Evolutionary conservation across 64 coral and sea anemone species (phyloP).

Genomic region (Astreopora myriophthalma): DNA sequence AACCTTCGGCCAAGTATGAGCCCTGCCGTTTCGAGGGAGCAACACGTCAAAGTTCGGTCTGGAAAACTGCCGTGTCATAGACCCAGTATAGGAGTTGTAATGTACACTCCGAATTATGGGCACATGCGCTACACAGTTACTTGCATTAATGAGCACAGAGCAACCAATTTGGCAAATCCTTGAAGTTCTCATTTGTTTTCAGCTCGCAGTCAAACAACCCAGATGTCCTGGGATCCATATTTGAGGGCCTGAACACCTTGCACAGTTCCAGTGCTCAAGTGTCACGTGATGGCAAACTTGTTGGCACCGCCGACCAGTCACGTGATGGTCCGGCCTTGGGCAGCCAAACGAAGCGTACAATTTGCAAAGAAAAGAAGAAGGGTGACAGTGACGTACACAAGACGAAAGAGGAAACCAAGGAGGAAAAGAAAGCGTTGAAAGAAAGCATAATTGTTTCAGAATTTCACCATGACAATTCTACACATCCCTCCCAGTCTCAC

Average conservation of each 20-base stretch:
- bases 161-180: background rate
- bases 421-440: background rate
- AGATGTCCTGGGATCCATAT: conserved; percentile 84
- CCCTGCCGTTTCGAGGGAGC: too few species aligned
- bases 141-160: background rate
- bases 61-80: too few species aligned
- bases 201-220: conserved; percentile 40
- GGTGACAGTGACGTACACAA: background rate
- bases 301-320: background rate
- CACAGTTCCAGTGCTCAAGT: conserved; percentile 29
- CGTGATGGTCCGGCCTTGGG: too few species aligned
- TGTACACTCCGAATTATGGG: too few species aligned
- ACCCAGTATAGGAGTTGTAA: too few species aligned
- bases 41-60: too few species aligned
- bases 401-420: background rate
- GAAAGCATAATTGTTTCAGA: too few species aligned
- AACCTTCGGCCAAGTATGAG: too few species aligned
- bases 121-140: too few species aligned
- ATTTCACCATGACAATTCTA: background rate
- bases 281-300: conserved; percentile 64
- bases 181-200: background rate
- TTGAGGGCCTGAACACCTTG: conserved; percentile 70
- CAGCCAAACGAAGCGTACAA: background rate
- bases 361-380: background rate
- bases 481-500: background rate